phyloP scores from a whole-genome alignment of 2,113 vertebrate species.

The Silurus asotus region DNA sequence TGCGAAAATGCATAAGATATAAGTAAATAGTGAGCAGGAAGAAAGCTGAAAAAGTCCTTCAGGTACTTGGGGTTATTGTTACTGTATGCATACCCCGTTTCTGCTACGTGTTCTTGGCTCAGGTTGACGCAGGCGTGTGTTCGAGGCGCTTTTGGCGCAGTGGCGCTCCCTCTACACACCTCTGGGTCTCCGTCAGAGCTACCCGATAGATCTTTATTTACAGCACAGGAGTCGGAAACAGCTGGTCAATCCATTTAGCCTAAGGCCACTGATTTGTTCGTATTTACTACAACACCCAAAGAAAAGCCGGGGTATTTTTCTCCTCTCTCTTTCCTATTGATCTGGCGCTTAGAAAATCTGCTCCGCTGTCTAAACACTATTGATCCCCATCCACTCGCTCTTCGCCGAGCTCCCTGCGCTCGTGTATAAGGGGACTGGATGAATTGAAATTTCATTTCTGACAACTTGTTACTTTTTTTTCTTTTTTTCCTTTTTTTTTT shows the following conservation, averaged over 20 bases:
- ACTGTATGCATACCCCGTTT: not conserved
- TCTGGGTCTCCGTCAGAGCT: slow-evolving; percentile 67
- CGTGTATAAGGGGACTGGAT: slow-evolving; percentile 88
- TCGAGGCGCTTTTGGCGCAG: not conserved
- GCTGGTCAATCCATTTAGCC: slow-evolving; percentile 87
- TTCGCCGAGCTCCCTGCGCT: slow-evolving; percentile 75
- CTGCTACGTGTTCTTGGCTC: not conserved
- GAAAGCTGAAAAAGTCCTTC: too few relatives aligned
- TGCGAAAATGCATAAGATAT: too few relatives aligned
- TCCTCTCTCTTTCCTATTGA: slow-evolving; percentile 83
- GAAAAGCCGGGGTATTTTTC: slow-evolving; percentile 79
- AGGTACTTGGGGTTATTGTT: too few relatives aligned
- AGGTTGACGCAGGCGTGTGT: not conserved
- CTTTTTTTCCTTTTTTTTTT: slow-evolving; percentile 77
- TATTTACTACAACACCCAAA: slow-evolving; percentile 82
- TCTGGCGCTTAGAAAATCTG: slow-evolving; percentile 87
- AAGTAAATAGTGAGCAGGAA: too few relatives aligned
- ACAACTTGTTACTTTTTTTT: slow-evolving; percentile 91
- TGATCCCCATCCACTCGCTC: slow-evolving; percentile 80
- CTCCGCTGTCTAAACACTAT: slow-evolving; percentile 92
- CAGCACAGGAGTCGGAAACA: slow-evolving; percentile 77
- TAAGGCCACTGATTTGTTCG: slow-evolving; percentile 86
- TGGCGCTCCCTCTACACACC: slow-evolving; percentile 47
- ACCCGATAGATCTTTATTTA: slow-evolving; percentile 82
- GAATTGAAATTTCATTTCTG: slow-evolving; percentile 91